Evolutionary conservation across 2,797 vertebrate species (phyloP).

Genomic region (Chaetophractus vellerosus): DNA sequence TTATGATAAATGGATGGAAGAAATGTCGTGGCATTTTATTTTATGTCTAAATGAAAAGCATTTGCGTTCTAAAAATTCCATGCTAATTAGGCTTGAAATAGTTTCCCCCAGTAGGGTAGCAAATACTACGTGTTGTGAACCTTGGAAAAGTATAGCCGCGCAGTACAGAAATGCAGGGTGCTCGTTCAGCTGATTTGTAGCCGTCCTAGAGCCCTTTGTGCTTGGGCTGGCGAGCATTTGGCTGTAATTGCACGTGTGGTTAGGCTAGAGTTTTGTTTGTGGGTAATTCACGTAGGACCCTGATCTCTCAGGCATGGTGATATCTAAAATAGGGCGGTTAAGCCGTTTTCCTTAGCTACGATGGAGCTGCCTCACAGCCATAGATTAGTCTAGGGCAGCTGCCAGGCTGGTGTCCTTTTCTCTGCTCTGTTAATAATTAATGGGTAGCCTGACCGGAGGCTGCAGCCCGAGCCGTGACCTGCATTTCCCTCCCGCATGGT

Average conservation of each 20-base stretch:
- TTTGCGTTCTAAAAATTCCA: conserved; percentile 89
- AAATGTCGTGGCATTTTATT: conserved; percentile 91
- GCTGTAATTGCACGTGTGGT: fast-evolving
- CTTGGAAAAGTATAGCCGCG: fast-evolving
- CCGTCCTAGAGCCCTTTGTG: background rate
- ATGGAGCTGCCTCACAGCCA: background rate
- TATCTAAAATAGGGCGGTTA: background rate
- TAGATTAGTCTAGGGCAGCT: background rate
- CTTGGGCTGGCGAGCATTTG: background rate
- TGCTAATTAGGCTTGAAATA: conserved; percentile 90
- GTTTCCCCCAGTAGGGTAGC: conserved; percentile 85
- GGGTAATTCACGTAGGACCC: conserved; percentile 28
- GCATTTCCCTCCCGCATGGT: background rate
- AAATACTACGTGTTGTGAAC: conserved; percentile 48
- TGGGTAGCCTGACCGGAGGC: conserved; percentile 42
- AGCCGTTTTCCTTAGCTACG: conserved; percentile 52
- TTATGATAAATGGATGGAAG: conserved; percentile 91
- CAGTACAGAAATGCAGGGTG: fast-evolving
- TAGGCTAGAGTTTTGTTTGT: background rate
- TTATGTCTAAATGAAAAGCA: conserved; percentile 90
- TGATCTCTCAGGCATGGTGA: conserved; percentile 8
- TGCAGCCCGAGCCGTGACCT: background rate
- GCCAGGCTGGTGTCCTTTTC: conserved; percentile 63
- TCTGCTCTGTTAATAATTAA: conserved; percentile 85
- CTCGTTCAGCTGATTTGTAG: background rate